These are phyloP conservation scores for Lamellibrachia satsuma DNA, from an alignment of 2,888 invertebrate genomes.

Conservation along the genomic window DNA sequence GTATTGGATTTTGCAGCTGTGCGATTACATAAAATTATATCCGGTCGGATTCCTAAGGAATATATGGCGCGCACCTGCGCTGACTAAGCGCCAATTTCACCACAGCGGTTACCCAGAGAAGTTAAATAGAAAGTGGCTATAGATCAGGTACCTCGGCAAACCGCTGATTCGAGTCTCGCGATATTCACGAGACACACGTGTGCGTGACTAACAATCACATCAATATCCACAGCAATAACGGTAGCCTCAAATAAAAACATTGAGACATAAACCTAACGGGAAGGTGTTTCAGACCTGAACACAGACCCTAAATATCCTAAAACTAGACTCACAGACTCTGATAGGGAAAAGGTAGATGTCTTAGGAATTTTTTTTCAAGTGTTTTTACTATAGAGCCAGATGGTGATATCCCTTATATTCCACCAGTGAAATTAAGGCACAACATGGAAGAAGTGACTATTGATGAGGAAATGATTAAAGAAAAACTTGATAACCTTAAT, in stretches of 20 bases:
- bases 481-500: too few species aligned
- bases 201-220: neutral
- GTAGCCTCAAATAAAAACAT: neutral
- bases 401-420: too few species aligned
- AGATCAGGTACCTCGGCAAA: neutral
- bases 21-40: conserved; percentile 10
- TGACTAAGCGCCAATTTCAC: neutral
- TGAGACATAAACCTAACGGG: too few species aligned
- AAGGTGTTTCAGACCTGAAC: too few species aligned
- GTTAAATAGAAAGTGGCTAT: neutral
- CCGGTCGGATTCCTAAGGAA: neutral
- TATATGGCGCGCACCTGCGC: neutral
- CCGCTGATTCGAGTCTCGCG: neutral
- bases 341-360: too few species aligned
- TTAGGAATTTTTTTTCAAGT: too few species aligned
- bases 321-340: too few species aligned
- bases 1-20: conserved; percentile 7
- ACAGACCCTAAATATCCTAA: too few species aligned
- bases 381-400: too few species aligned
- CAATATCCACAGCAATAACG: neutral
- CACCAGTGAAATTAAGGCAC: too few species aligned
- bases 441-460: too few species aligned
- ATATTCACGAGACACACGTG: neutral
- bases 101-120: neutral
- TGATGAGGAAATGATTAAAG: too few species aligned